A percentile compares a stretch with the other conserved stretches of the same genome.
phyloP scores from a whole-genome alignment of 2,797 vertebrate species.

The Danio tinwini region DNA sequence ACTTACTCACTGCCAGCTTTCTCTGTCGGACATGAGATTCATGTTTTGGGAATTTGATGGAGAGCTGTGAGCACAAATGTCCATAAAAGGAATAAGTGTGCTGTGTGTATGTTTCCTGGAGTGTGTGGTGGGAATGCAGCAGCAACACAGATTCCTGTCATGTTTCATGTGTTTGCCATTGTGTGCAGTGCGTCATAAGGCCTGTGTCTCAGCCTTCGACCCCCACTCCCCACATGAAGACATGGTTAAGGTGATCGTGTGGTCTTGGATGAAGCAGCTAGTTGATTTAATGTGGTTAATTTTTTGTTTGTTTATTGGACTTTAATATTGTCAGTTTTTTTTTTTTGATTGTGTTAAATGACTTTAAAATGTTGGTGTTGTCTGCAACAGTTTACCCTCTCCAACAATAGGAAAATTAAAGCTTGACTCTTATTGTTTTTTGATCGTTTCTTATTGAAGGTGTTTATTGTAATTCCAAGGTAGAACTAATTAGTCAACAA shows the following conservation, averaged over 20 bases:
- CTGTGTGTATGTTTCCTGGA: conserved; percentile 48
- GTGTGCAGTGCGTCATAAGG: conserved; percentile 57
- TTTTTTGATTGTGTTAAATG: not conserved
- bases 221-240: not conserved
- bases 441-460: not conserved
- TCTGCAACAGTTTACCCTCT: not conserved
- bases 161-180: conserved; percentile 73
- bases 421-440: too few species aligned
- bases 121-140: conserved; percentile 70
- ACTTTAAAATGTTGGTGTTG: not conserved
- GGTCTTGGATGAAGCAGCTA: not conserved
- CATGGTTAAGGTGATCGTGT: not conserved
- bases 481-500: too few species aligned
- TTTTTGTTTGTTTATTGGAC: not conserved
- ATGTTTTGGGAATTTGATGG: conserved; percentile 60
- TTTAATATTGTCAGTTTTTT: not conserved
- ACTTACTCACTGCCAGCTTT: not conserved
- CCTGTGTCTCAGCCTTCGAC: not conserved
- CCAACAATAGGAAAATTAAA: not conserved
- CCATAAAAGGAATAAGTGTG: conserved; percentile 59
- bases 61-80: conserved; percentile 46
- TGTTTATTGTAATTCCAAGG: not conserved
- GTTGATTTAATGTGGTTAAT: not conserved
- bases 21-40: conserved; percentile 41
- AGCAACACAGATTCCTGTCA: conserved; percentile 71